These are phyloP conservation scores for Amphilophus citrinellus DNA, from an alignment of 2,113 vertebrate genomes.

Conservation along the genomic window DNA sequence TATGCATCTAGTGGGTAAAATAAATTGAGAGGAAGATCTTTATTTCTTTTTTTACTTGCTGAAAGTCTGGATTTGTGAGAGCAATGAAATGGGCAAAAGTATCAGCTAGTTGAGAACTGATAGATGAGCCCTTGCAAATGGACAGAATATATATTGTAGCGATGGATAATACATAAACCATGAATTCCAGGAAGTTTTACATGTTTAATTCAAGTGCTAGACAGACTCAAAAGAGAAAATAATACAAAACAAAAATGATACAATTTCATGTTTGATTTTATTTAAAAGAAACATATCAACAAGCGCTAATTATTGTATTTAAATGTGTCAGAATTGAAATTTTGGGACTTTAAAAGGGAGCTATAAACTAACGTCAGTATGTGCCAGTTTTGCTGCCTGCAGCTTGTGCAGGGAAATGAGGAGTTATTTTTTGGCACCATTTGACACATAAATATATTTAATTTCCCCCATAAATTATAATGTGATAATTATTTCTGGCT, in stretches of 20 bases:
- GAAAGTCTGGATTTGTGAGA: slow-evolving; percentile 36
- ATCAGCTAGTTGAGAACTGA: slow-evolving; percentile 1
- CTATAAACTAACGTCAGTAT: slow-evolving; percentile 22
- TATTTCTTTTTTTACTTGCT: not conserved
- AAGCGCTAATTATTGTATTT: slow-evolving; percentile 8
- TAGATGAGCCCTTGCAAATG: slow-evolving; percentile 1
- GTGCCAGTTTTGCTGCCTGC: slow-evolving; percentile 13
- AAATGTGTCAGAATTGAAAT: slow-evolving; percentile 27
- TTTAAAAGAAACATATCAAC: slow-evolving; percentile 6
- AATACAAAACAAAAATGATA: not conserved
- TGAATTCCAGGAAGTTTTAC: not conserved
- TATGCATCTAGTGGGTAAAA: not conserved
- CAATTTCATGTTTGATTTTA: not conserved
- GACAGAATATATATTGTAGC: not conserved
- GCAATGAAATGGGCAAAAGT: slow-evolving; percentile 27
- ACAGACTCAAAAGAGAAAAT: not conserved
- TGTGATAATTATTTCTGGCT: slow-evolving; percentile 41
- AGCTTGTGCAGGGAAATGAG: slow-evolving; percentile 10
- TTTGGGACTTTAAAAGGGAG: not conserved
- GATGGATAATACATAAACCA: not conserved
- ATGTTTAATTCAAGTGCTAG: not conserved
- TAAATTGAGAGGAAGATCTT: not conserved
- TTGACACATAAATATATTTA: slow-evolving; percentile 45
- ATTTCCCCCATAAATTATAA: slow-evolving; percentile 43
- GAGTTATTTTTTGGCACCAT: slow-evolving; percentile 33